phyloP scores from a whole-genome alignment of 2,888 invertebrate genomes.

The Julus scanicus region DNA sequence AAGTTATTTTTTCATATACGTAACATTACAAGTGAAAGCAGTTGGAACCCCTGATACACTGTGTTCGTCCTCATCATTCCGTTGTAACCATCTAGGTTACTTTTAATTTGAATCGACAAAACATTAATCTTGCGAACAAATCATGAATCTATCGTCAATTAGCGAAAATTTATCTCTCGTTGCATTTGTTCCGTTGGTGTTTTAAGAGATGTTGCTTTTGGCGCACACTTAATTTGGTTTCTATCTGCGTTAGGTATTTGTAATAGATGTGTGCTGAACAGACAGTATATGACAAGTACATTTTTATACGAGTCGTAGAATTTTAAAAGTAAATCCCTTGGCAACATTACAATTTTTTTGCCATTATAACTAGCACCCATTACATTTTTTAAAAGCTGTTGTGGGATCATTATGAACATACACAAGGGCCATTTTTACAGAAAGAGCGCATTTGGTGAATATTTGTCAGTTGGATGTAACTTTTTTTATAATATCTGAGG shows the following conservation, averaged over 20 bases:
- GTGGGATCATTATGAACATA: not conserved
- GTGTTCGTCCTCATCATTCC: not conserved
- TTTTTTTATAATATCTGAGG: slow-evolving; percentile 48
- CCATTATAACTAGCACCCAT: not conserved
- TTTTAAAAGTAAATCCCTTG: not conserved
- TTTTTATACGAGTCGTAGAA: not conserved
- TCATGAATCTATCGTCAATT: slow-evolving; percentile 39
- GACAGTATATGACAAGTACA: not conserved
- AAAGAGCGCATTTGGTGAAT: not conserved
- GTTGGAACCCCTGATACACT: not conserved
- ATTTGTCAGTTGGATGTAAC: not conserved
- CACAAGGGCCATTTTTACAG: not conserved
- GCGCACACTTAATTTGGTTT: not conserved
- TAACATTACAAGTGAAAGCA: not conserved
- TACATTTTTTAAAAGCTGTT: not conserved
- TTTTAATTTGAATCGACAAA: not conserved
- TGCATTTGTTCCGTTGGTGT: not conserved
- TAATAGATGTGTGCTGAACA: not conserved
- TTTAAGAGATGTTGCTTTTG: not conserved
- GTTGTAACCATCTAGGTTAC: not conserved
- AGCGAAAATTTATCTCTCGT: slow-evolving; percentile 13
- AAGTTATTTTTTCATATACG: not conserved
- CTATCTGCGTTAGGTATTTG: not conserved
- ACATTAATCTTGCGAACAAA: not conserved
- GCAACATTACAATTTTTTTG: not conserved